Percentiles rank a stretch among this genome's conserved stretches.
Conservation (phyloP, 2,888 invertebrate genomes). For the Eueremaeus valkanovi region DNA sequence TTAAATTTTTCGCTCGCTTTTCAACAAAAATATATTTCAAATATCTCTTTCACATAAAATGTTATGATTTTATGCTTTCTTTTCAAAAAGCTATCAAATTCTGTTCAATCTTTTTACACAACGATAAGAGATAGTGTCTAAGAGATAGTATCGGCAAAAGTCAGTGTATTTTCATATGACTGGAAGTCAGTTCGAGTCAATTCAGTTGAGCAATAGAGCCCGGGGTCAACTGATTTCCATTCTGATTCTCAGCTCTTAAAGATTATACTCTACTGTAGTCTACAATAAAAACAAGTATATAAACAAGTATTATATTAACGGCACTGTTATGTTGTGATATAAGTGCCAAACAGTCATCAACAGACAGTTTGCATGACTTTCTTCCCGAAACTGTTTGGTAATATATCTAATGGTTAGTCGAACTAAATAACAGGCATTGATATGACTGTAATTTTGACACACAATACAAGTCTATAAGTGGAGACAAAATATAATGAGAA, state of each 20-base stretch:
- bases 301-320: not conserved
- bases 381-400: not conserved
- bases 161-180: not conserved
- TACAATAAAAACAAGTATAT: constrained; percentile 9
- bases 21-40: not conserved
- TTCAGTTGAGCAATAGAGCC: not conserved
- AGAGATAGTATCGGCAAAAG: too few species aligned
- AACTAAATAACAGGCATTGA: not conserved
- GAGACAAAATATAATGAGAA: not conserved
- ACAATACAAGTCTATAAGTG: not conserved
- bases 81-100: constrained; percentile 17
- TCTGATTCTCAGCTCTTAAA: not conserved
- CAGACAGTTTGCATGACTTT: not conserved
- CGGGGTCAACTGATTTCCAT: constrained; percentile 28
- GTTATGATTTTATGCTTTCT: not conserved
- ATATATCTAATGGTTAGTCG: not conserved
- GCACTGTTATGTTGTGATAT: not conserved
- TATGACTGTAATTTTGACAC: constrained; percentile 22
- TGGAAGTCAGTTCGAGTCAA: not conserved
- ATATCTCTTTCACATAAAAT: constrained; percentile 22
- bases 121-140: constrained; percentile 5
- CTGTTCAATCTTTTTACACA: constrained; percentile 21
- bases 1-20: not conserved
- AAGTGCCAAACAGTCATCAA: constrained; percentile 4
- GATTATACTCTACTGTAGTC: not conserved